Evolutionary conservation across 2,888 invertebrate genomes (phyloP), one percentile per base, ranked within the genome.

Genomic region (Troides oblongomaculatus): DNA sequence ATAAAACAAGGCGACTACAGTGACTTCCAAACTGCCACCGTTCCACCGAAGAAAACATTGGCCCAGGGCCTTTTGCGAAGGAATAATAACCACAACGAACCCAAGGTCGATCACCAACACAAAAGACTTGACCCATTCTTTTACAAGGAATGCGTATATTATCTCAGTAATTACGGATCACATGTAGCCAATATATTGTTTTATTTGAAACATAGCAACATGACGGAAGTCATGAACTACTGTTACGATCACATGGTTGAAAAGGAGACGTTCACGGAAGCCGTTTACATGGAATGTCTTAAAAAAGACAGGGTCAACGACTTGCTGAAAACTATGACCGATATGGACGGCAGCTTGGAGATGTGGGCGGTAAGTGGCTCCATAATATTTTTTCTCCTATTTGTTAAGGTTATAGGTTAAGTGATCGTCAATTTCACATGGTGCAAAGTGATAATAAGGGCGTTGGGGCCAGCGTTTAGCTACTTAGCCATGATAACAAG

Each of bases 81-180:
- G 53, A 88, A 86, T 71, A 89, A 87, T 65, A 85, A 87, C 72
- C 81, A 87, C 12, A 75, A 66, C 0, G 90, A 92, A 74, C 79
- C 84, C 0, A 93, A 92, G 79, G 65, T 81, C 0, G 88, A 90
- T 62, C 77, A 87, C 53, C 81, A 82, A 23, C 79, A 79, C 21
- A 89, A 87, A 74, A 85, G 84, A 75, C 79, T 94, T 0, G 93
- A 94, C 71, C 93, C 94, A 0, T 92, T 94, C 74, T 94, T 94
- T 74, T 95, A 95, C 77, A 94, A 95, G 72, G 98, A 98, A 87
- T 97, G 97, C 77, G 85, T 97, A 2, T 97, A 95, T 83, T 98
- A 98, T 84, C 89, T 98, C 4, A 93, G 94, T 4, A 95, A 94
- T 71, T 98, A 97, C 79, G 98, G 97, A 0, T 96, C 95, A 4